phyloP scores from a whole-genome alignment of 37 sponge, comb jelly and placozoan species.

The Dysidea cf. avara region DNA sequence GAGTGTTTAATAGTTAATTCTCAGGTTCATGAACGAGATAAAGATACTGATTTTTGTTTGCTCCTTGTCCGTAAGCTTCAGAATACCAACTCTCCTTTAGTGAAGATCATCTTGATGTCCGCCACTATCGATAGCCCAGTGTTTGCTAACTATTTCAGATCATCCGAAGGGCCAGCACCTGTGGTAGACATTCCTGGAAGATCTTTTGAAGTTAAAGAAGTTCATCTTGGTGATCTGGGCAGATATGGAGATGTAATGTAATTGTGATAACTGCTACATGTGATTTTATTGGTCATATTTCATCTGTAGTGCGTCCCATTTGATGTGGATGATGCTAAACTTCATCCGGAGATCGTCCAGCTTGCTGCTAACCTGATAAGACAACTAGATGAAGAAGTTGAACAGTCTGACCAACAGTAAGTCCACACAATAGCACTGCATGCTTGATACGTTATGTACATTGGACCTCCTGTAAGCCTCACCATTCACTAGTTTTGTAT shows the following conservation, averaged over 20 bases:
- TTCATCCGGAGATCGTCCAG: neutral
- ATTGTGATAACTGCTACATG: neutral
- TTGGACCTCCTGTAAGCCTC: no score
- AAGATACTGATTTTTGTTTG: constrained; percentile 89
- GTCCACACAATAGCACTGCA: no score
- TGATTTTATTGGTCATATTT: neutral
- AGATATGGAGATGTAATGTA: constrained; percentile 16
- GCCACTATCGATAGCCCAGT: constrained; percentile 77
- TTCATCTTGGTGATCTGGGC: constrained; percentile 73
- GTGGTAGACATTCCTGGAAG: constrained; percentile 69
- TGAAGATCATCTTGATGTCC: constrained; percentile 95
- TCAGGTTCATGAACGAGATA: constrained; percentile 90
- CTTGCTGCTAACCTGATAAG: neutral
- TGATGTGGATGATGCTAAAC: neutral
- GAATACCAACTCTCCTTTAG: constrained; percentile 77
- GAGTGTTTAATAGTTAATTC: neutral
- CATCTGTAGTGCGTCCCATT: neutral
- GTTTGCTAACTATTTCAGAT: constrained; percentile 80
- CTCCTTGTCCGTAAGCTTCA: constrained; percentile 82
- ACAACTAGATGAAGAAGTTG: neutral
- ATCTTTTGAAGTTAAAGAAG: constrained; percentile 56
- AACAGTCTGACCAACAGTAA: no score
- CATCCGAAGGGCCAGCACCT: constrained; percentile 56
- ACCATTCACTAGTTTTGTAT: no score
- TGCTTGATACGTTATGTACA: no score